Conservation (phyloP, 2,113 vertebrate species). For the Athene noctua region DNA sequence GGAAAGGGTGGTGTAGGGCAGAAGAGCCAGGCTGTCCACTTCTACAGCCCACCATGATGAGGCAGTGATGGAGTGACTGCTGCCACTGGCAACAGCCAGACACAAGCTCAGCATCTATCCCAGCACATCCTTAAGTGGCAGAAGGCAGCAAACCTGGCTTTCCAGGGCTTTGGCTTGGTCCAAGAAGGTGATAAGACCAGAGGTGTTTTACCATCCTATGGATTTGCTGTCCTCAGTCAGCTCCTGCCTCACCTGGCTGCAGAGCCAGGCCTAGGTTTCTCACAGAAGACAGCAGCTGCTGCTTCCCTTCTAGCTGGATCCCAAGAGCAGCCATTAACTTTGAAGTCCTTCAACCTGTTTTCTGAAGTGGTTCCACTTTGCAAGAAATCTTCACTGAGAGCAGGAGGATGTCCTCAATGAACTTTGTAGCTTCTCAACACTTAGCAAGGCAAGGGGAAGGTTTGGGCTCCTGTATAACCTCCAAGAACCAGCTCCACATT, state of each 20-base stretch:
- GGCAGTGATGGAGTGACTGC: neutral
- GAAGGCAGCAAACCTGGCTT: neutral
- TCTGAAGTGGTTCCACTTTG: neutral
- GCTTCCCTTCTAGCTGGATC: neutral
- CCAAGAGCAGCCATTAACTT: neutral
- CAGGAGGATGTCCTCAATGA: neutral
- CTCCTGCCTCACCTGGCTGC: neutral
- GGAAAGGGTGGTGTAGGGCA: rapidly evolving
- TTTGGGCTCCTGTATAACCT: neutral
- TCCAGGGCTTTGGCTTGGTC: neutral
- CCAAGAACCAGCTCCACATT: neutral
- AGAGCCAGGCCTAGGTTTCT: neutral
- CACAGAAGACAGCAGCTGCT: neutral
- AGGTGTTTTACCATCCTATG: neutral
- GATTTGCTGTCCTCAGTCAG: neutral
- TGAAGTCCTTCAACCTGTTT: neutral
- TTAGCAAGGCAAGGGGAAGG: neutral
- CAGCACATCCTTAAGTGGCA: neutral
- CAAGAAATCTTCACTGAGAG: neutral
- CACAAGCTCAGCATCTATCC: neutral
- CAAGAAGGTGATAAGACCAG: neutral
- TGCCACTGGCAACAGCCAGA: neutral
- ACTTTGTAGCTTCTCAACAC: neutral
- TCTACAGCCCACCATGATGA: neutral
- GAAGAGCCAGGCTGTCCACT: neutral